phyloP scores from a whole-genome alignment of 2,888 invertebrate species.

The Acleris laterana region DNA sequence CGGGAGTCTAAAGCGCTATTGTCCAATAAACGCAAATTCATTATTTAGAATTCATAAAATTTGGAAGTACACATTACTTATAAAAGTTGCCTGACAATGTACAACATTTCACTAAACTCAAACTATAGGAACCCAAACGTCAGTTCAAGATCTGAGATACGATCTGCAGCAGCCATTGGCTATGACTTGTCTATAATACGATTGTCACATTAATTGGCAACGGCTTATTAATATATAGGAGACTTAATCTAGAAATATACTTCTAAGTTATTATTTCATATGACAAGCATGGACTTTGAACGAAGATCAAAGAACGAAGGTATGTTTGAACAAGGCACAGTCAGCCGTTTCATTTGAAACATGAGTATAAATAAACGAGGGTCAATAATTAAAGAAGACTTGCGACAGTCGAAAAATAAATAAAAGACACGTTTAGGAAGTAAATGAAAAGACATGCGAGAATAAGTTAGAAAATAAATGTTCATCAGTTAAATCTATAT shows the following conservation, averaged over 20 bases:
- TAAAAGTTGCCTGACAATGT: slow-evolving; percentile 55
- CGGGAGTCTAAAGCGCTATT: slow-evolving; percentile 3
- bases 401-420: slow-evolving; percentile 49
- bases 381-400: slow-evolving; percentile 47
- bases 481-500: slow-evolving; percentile 67
- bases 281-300: slow-evolving; percentile 20
- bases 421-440: slow-evolving; percentile 45
- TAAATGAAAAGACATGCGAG: slow-evolving; percentile 50
- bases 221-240: slow-evolving; percentile 29
- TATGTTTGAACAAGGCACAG: slow-evolving; percentile 16
- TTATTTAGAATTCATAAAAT: slow-evolving; percentile 40
- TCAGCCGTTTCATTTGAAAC: slow-evolving; percentile 24
- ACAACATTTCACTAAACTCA: slow-evolving; percentile 65
- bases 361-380: slow-evolving; percentile 49
- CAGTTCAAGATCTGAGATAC: slow-evolving; percentile 72
- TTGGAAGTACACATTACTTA: slow-evolving; percentile 50
- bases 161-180: slow-evolving; percentile 45
- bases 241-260: slow-evolving; percentile 31
- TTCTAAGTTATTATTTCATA: slow-evolving; percentile 29
- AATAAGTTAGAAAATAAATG: slow-evolving; percentile 28
- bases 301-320: slow-evolving; percentile 21
- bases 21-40: not conserved
- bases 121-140: slow-evolving; percentile 78
- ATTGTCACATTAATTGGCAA: slow-evolving; percentile 25
- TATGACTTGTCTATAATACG: slow-evolving; percentile 26